Evolutionary conservation across 2,113 vertebrate species (phyloP).

Genomic region (Hylia prasina): DNA sequence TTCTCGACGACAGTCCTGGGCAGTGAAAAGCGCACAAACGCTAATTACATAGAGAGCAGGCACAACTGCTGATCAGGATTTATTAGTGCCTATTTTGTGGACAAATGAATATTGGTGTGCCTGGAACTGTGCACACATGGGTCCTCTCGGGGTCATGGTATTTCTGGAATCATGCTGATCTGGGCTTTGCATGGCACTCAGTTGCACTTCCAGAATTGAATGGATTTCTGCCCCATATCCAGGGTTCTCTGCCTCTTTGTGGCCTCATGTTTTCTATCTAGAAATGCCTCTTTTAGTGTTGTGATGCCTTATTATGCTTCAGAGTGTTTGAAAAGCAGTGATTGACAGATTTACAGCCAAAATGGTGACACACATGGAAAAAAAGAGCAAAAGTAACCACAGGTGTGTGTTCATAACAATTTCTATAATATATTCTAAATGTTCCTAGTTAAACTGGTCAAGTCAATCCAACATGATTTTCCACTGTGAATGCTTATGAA

Average conservation of each 20-base stretch:
- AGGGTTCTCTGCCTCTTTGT: background rate
- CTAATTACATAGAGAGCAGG: constrained; percentile 7
- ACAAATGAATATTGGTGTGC: constrained; percentile 12
- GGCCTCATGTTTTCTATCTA: background rate
- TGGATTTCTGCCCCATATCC: background rate
- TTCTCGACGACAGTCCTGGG: background rate
- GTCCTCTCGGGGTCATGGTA: background rate
- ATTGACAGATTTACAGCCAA: background rate
- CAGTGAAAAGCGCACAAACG: background rate
- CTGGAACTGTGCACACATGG: background rate
- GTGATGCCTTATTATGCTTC: background rate
- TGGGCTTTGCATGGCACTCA: background rate
- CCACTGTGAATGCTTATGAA: background rate
- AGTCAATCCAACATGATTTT: background rate
- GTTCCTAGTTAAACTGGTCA: background rate
- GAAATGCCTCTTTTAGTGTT: background rate
- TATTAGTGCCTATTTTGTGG: constrained; percentile 43
- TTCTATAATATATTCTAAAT: background rate
- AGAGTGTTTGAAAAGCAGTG: background rate
- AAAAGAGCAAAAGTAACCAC: background rate
- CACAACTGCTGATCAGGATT: constrained; percentile 23
- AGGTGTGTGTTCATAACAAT: background rate
- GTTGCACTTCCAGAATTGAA: background rate
- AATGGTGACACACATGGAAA: background rate
- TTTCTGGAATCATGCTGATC: background rate